Percentiles rank a stretch among this genome's conserved stretches.
These are phyloP conservation scores for Gymnocheta viridis DNA, from an alignment of 2,888 invertebrate genomes.

Conservation along the genomic window DNA sequence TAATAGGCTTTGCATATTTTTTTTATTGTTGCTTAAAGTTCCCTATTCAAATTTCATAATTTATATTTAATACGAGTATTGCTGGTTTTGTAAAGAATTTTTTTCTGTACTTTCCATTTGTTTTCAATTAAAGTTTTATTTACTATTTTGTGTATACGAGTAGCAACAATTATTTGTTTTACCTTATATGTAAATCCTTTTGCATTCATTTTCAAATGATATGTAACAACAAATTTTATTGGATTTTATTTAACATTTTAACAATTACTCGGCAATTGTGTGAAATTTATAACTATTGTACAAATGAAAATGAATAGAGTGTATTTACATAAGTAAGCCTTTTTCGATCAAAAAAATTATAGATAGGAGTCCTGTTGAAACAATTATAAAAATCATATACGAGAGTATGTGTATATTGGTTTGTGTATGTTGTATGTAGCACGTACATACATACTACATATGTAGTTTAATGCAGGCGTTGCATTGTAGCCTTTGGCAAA, in stretches of 20 bases:
- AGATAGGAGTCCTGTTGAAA: slow-evolving; percentile 28
- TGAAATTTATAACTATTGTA: slow-evolving; percentile 69
- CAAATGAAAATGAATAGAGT: slow-evolving; percentile 49
- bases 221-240: slow-evolving; percentile 60
- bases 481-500: slow-evolving; percentile 67
- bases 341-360: background rate
- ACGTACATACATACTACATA: too few relatives aligned
- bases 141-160: background rate
- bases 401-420: too few relatives aligned
- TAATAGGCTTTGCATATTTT: background rate
- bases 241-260: slow-evolving; percentile 69
- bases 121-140: slow-evolving; percentile 27
- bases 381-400: background rate
- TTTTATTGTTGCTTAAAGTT: background rate
- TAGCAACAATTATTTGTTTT: slow-evolving; percentile 34
- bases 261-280: slow-evolving; percentile 69
- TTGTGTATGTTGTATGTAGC: slow-evolving; percentile 28
- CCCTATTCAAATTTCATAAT: background rate
- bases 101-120: background rate
- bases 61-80: background rate
- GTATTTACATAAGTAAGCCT: slow-evolving; percentile 68
- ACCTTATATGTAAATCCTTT: slow-evolving; percentile 43
- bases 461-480: slow-evolving; percentile 62
- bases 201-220: slow-evolving; percentile 57
- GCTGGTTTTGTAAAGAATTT: background rate